Base-by-base conservation (phyloP, 2,888 invertebrate genomes). In the Muschampia plurimacula region DNA sequence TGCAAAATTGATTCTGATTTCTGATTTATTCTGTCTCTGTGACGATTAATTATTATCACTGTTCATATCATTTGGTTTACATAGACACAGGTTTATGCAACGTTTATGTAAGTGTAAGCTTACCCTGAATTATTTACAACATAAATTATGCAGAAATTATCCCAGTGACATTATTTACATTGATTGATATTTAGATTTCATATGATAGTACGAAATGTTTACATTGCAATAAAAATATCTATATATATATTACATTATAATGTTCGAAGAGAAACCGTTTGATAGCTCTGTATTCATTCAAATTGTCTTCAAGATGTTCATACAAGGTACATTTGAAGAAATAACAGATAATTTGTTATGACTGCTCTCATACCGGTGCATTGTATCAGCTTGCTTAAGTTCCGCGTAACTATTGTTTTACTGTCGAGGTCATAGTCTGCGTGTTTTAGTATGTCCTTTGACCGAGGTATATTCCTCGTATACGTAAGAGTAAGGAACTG, bases 1-100 rank as follows among this genome's bases (percentile, higher is more conserved):
- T 59, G 68, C 46, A 46, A 60, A 46, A 68, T 68, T 46, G 46
- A 12, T 22, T 44, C 10, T 44, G 28, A 46, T 46, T 44, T 44
- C 39, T 36, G 36, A 68, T 68, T 46, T 13, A 12, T 22, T 44
- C 15, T 44, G 28, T 44, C 39, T 15, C 8, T 67, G 39, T 41
- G 15, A 41, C 2, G 4, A 41, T 15, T 2, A 39, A 10, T 15
- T 5, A 41, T 36, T 36, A 60, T 57, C n/a, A 41, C 8, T 12
- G 13, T 59, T 59, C 10, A n/a, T 41, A 3, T n/a, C 39, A 62
- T 36, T 1, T 36, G 15, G 7, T 62, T n/a, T 9, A 41, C 10
- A 22, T 9, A 60, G 3, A 39, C 39, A 8, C n/a, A 8, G 9
- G 2, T 9, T 39, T 8, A 36, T 9, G 7, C n/a, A 36, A 9